Conservation (phyloP, 2,797 vertebrate genomes). For the Chiroxiphia lanceolata region DNA sequence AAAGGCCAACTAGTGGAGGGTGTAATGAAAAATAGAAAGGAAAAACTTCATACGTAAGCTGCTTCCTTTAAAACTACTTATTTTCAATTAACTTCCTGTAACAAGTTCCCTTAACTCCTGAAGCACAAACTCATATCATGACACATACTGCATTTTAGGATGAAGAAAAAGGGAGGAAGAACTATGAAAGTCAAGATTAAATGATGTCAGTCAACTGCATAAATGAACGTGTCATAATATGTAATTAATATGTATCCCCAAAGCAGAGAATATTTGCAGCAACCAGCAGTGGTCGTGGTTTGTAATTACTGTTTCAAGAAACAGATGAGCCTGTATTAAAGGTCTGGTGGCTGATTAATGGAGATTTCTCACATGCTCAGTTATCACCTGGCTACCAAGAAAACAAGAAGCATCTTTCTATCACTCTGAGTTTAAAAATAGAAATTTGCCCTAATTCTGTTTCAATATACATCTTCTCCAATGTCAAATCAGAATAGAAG, state of each 20-base stretch:
- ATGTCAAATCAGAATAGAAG: not conserved
- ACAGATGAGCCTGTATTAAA: not conserved
- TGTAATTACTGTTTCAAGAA: conserved; percentile 1
- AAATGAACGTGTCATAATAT: not conserved
- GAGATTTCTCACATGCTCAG: not conserved
- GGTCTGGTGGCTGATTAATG: not conserved
- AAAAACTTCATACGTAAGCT: not conserved
- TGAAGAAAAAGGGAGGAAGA: not conserved
- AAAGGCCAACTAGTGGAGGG: not conserved
- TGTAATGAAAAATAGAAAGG: not conserved
- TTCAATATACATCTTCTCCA: not conserved
- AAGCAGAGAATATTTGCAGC: not conserved
- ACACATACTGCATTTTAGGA: not conserved
- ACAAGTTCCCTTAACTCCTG: not conserved
- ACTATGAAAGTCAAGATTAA: not conserved
- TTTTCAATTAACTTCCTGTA: not conserved
- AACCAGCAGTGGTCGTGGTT: not conserved
- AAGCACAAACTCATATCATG: not conserved
- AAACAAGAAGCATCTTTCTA: not conserved
- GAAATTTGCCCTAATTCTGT: not conserved
- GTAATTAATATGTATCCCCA: not conserved
- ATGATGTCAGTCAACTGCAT: not conserved
- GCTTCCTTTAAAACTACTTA: not conserved
- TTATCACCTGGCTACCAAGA: not conserved
- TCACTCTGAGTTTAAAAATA: not conserved